Conservation (phyloP, 2,113 vertebrate species). For the Polypterus bichir region DNA sequence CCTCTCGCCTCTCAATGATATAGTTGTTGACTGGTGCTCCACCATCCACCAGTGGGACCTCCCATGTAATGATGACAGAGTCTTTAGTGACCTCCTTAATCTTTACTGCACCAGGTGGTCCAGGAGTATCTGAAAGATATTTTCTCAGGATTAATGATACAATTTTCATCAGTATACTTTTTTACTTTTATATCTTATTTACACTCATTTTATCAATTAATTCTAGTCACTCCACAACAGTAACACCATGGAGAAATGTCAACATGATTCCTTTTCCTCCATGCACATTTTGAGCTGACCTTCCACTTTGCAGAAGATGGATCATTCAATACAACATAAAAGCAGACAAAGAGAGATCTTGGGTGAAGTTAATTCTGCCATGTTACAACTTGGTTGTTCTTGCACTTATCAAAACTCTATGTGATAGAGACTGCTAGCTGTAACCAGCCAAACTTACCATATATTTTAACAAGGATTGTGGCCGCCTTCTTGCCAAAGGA, state of each 20-base stretch:
- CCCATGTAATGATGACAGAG: constrained; percentile 82
- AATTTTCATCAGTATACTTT: background rate
- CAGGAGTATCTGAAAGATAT: constrained; percentile 72
- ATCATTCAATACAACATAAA: no score
- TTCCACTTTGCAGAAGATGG: no score
- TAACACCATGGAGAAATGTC: background rate
- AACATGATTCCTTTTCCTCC: background rate
- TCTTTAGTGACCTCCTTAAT: constrained; percentile 84
- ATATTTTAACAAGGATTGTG: constrained; percentile 84
- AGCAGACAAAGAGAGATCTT: no score
- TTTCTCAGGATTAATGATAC: background rate
- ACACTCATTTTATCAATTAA: background rate
- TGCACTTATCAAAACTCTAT: background rate
- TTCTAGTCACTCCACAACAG: background rate
- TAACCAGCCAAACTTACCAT: constrained; percentile 55
- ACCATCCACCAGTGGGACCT: constrained; percentile 79
- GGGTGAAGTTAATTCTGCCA: no score
- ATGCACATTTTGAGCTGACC: background rate
- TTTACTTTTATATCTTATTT: background rate
- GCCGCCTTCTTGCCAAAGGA: constrained; percentile 89
- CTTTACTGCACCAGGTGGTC: constrained; percentile 73
- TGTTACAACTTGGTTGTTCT: background rate
- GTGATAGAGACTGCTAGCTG: background rate
- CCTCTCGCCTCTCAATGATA: constrained; percentile 88
- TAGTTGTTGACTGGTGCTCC: constrained; percentile 91